Evolutionary conservation across 2,113 vertebrate genomes (phyloP).

Genomic region (Epinephelus fuscoguttatus): DNA sequence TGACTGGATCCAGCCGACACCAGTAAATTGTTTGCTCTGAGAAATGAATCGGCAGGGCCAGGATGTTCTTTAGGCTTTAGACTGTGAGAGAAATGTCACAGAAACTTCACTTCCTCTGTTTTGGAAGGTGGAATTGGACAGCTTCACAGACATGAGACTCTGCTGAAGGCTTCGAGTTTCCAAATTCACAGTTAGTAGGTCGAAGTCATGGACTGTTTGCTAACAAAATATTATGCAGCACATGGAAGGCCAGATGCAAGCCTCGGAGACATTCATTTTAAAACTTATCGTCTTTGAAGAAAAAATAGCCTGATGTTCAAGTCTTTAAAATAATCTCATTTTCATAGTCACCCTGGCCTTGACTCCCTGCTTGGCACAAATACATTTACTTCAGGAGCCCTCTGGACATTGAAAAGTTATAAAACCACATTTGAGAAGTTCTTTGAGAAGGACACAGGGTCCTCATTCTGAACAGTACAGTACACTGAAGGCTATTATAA

Average conservation of each 20-base stretch:
- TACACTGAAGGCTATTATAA: not conserved
- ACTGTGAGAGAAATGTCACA: conserved; percentile 55
- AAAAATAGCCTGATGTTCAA: conserved; percentile 33
- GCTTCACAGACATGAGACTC: not conserved
- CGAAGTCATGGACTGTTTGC: conserved; percentile 44
- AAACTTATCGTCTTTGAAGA: conserved; percentile 45
- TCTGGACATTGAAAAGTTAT: conserved; percentile 23
- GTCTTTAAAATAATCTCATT: conserved; percentile 42
- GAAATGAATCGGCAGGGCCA: conserved; percentile 63
- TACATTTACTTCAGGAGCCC: conserved; percentile 24
- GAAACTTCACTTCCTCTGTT: conserved; percentile 26
- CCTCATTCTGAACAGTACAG: not conserved
- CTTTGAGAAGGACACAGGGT: conserved; percentile 2
- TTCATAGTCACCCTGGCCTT: conserved; percentile 32
- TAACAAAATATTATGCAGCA: conserved; percentile 31
- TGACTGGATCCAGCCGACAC: conserved; percentile 74
- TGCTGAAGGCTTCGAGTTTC: conserved; percentile 17
- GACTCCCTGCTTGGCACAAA: conserved; percentile 25
- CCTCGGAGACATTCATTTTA: conserved; percentile 30
- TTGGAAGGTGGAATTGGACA: conserved; percentile 30
- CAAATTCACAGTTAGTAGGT: conserved; percentile 36
- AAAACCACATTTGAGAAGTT: conserved; percentile 5
- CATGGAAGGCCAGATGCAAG: conserved; percentile 49
- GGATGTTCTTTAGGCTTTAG: conserved; percentile 56
- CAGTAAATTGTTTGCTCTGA: conserved; percentile 78